These are phyloP conservation scores for Pachyrhynchus sulphureomaculatus DNA, from an alignment of 1,140 invertebrate species.

Conservation along the genomic window DNA sequence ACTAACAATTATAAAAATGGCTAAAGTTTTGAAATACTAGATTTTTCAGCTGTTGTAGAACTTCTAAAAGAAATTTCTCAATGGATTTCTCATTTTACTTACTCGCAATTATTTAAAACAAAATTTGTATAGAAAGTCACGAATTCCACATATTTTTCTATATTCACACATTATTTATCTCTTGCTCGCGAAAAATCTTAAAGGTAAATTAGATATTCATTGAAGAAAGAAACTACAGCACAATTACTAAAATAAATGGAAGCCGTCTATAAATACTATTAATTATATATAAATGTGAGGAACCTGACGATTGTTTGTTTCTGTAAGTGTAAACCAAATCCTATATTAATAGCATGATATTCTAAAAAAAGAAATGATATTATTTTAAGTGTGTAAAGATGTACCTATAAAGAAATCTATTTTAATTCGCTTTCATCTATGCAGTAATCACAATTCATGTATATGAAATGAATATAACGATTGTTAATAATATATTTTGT, in stretches of 20 bases:
- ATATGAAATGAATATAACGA: background rate
- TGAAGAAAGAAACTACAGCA: background rate
- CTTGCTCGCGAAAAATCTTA: too few species aligned
- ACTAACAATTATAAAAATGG: too few species aligned
- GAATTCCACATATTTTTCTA: too few species aligned
- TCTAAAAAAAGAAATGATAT: conserved; percentile 7
- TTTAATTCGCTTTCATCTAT: background rate
- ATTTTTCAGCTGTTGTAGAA: too few species aligned
- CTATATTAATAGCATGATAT: conserved; percentile 16
- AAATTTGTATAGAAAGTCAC: too few species aligned
- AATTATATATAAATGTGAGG: background rate
- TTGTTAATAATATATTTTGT: background rate
- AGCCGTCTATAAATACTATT: background rate
- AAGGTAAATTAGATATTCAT: too few species aligned
- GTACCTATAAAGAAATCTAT: conserved; percentile 1
- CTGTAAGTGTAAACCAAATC: conserved; percentile 16
- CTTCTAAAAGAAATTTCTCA: too few species aligned
- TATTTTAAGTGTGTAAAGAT: background rate
- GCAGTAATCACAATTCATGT: background rate
- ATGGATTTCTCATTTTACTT: too few species aligned
- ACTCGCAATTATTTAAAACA: too few species aligned
- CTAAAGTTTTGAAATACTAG: too few species aligned
- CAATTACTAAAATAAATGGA: background rate
- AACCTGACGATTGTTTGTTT: conserved; percentile 2
- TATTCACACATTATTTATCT: too few species aligned